Evolutionary conservation across 2,797 vertebrate species (phyloP).

Genomic region (Meda fulgida): DNA sequence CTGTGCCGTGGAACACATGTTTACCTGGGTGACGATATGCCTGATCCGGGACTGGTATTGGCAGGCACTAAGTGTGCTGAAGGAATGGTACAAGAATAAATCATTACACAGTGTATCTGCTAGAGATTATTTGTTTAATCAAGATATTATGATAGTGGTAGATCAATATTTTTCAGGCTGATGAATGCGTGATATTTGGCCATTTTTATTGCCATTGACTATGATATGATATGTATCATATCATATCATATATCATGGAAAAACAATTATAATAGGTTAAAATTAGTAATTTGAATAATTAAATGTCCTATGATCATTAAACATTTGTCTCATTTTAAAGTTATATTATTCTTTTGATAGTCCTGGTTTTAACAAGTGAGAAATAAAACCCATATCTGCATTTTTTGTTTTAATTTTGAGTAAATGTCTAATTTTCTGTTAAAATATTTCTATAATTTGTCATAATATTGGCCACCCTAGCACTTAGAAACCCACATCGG

Average conservation of each 20-base stretch:
- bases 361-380: background rate
- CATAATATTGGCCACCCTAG: background rate
- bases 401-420: background rate
- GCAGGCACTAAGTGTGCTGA: constrained; percentile 94
- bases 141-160: background rate
- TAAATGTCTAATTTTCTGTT: background rate
- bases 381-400: background rate
- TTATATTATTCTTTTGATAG: background rate
- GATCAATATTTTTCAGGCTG: background rate
- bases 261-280: background rate
- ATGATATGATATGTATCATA: no score
- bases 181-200: background rate
- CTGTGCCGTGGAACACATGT: constrained; percentile 96
- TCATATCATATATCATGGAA: background rate
- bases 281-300: background rate
- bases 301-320: background rate
- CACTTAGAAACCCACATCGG: background rate
- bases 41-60: constrained; percentile 94
- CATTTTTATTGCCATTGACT: background rate
- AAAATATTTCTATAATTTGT: background rate
- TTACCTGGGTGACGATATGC: constrained; percentile 96
- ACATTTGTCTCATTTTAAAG: background rate
- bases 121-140: background rate
- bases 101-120: background rate
- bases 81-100: constrained; percentile 83